A percentile compares a stretch with the other conserved stretches of the same genome.
Conservation (phyloP, 2,797 vertebrate genomes). For the Hydrophis major region DNA sequence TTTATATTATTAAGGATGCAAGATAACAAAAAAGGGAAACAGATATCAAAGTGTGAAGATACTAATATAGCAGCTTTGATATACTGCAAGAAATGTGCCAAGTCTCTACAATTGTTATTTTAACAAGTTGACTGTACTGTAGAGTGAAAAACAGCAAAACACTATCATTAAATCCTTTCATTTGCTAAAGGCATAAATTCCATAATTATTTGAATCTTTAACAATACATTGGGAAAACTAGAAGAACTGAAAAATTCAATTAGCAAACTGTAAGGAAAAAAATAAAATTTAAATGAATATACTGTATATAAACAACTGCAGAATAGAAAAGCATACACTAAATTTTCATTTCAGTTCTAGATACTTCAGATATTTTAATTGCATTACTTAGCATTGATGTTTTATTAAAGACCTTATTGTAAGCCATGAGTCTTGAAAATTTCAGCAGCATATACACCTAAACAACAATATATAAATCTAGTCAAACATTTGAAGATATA, state of each 20-base stretch:
- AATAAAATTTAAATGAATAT: not conserved
- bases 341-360: not conserved
- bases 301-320: not conserved
- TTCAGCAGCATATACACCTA: not conserved
- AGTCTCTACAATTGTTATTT: not conserved
- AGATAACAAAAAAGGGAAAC: not conserved
- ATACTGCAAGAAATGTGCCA: not conserved
- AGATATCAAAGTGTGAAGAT: not conserved
- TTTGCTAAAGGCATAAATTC: not conserved
- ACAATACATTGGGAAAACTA: not conserved
- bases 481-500: not conserved
- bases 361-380: not conserved
- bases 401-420: not conserved
- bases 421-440: not conserved
- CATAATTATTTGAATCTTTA: not conserved
- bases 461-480: not conserved
- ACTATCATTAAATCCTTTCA: not conserved
- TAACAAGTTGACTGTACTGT: not conserved
- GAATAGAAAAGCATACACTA: not conserved
- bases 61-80: not conserved
- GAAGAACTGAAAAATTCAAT: not conserved
- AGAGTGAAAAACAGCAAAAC: not conserved
- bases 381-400: not conserved
- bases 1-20: not conserved
- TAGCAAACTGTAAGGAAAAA: not conserved